Evolutionary conservation across 2,113 vertebrate species (phyloP).

Genomic region (Sphaerodactylus townsendi): DNA sequence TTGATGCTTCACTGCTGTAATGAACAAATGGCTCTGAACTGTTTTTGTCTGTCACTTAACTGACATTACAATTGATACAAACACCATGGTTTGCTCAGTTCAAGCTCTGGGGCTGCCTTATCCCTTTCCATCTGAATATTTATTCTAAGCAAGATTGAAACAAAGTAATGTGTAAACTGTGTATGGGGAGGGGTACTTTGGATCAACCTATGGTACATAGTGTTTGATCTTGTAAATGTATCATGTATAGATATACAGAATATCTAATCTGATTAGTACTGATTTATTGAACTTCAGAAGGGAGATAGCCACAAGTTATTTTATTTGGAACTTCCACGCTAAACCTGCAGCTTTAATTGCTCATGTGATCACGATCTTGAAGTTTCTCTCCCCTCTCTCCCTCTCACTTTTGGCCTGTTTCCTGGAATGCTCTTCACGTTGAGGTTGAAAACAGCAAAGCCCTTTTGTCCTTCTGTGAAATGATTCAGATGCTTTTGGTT

Average conservation of each 20-base stretch:
- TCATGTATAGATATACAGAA: constrained; percentile 31
- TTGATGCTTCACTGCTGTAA: background rate
- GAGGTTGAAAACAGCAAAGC: background rate
- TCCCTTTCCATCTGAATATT: constrained; percentile 27
- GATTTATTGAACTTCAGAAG: constrained; percentile 5
- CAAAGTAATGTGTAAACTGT: constrained; percentile 29
- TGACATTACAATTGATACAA: background rate
- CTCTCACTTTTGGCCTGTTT: background rate
- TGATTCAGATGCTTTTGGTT: background rate
- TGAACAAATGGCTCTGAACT: background rate
- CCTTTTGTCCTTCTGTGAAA: background rate
- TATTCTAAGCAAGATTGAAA: constrained; percentile 33
- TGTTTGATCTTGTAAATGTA: constrained; percentile 49
- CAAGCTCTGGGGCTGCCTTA: background rate
- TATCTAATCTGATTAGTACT: constrained; percentile 41
- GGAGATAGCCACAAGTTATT: background rate
- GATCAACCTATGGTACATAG: constrained; percentile 28
- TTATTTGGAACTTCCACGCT: background rate
- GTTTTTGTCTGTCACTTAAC: background rate
- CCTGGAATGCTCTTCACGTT: background rate
- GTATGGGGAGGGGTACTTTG: constrained; percentile 14
- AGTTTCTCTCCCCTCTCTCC: background rate
- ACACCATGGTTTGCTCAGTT: background rate
- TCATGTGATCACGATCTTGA: background rate
- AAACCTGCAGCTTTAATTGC: background rate